phyloP scores from a whole-genome alignment of 2,113 vertebrate genomes.

The Calypte anna region DNA sequence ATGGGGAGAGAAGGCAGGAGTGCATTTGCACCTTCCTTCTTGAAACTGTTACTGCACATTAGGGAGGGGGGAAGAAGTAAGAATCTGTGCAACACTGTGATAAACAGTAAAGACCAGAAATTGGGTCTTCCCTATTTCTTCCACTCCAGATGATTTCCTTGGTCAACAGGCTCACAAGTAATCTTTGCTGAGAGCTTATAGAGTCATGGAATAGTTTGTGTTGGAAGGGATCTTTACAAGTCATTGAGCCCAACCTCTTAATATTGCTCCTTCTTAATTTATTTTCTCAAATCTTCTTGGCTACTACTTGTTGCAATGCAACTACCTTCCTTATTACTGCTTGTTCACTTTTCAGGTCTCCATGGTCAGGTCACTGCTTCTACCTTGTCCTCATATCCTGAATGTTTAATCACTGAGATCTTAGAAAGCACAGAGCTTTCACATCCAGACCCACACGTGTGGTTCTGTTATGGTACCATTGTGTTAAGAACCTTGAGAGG shows the following conservation, averaged over 20 bases:
- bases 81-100: background rate
- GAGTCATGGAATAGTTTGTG: background rate
- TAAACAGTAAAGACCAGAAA: background rate
- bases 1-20: background rate
- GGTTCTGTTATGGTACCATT: background rate
- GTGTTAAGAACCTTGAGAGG: background rate
- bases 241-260: background rate
- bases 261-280: background rate
- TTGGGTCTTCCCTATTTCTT: background rate
- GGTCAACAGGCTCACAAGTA: background rate
- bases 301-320: background rate
- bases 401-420: background rate
- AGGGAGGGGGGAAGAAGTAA: rapidly evolving
- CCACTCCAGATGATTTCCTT: background rate
- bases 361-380: background rate
- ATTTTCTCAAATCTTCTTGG: background rate
- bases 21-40: background rate
- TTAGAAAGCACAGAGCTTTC: background rate
- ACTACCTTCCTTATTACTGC: background rate
- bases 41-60: background rate
- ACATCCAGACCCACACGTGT: background rate
- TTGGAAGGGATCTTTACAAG: background rate
- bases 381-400: background rate
- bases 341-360: background rate
- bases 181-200: background rate